Base-by-base conservation (phyloP, 2,888 invertebrate genomes). In the Drosophila maculinotata region DNA sequence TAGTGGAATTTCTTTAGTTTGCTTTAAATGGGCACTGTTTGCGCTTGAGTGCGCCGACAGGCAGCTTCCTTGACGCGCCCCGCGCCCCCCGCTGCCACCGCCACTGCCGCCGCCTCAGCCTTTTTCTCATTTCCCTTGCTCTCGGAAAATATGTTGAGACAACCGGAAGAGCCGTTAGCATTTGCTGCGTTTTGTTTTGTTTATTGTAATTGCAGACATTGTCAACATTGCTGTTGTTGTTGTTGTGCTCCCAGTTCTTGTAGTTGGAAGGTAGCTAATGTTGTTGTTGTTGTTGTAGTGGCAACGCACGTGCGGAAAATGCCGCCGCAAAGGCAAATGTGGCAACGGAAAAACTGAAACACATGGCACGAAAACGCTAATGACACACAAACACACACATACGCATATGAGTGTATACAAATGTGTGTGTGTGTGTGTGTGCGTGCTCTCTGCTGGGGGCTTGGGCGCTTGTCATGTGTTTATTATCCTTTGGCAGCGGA, bases 121-220 rank as follows among this genome's bases (percentile, higher is more conserved):
- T 10, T 15, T 20, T 20, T 20, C 20, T 20, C 4, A 20, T 20
- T 20, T 20, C 12, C 9, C 12, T 26, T 12, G 14, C 14, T 38
- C 38, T 17, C 36, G 30, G 20, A 14, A 49, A 17, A 39, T 33
- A 15, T 47, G 48, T 14, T 35, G 44, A 35, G 41, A 28, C 47
- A 28, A 30, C 70, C 70, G 73, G 73, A 69, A 64, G 39, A 48
- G 64, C 69, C 76, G 57, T 59, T 69, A 64, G 84, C 81, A 80
- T 77, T 84, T 66, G 71, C 65, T 84, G 85, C 85, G 79, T 78
- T 81, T 81, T 75, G 69, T 74, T 77, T 84, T 84, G 79, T 84
- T 79, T 79, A 80, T 80, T 80, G 79, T 80, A 80, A 80, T 78
- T 84, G 85, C 82, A 59, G 71, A 51, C 79, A 59, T 75, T 81